These are phyloP conservation scores for Butastur rufipennis DNA, from an alignment of 2,113 vertebrate genomes.

Conservation along the genomic window DNA sequence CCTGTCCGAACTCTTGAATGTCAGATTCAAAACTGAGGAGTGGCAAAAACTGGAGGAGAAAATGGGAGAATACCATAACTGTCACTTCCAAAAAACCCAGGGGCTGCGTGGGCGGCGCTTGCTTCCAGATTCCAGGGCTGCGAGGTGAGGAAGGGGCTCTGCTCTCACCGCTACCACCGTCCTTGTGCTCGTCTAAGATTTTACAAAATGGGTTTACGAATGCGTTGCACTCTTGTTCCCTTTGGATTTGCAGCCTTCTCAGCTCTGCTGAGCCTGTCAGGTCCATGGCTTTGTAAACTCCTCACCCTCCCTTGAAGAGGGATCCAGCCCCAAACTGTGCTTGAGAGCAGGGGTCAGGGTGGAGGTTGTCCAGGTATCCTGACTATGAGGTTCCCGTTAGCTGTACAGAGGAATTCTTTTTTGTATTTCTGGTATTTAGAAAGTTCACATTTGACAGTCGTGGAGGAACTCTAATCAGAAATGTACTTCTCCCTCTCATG, in stretches of 20 bases:
- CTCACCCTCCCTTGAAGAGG: neutral
- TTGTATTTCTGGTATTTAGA: neutral
- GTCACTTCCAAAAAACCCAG: neutral
- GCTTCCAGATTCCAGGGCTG: neutral
- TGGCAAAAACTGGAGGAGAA: neutral
- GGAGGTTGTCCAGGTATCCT: neutral
- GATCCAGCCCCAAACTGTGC: neutral
- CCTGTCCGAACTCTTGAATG: neutral
- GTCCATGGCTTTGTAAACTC: neutral
- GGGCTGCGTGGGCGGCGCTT: neutral
- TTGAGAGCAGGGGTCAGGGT: neutral
- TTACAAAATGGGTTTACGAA: neutral
- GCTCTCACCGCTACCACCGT: neutral
- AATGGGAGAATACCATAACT: neutral
- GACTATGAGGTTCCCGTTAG: neutral
- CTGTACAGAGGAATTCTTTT: neutral
- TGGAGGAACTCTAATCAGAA: neutral
- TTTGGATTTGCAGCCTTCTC: neutral
- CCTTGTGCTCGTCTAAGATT: neutral
- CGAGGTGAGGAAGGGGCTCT: no score
- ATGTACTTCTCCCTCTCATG: neutral
- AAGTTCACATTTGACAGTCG: neutral
- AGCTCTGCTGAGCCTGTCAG: neutral
- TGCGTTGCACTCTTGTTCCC: rapidly evolving
- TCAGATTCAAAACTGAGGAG: neutral